Conservation (phyloP, 2,113 vertebrate genomes). For the Psephotus haematonotus region DNA sequence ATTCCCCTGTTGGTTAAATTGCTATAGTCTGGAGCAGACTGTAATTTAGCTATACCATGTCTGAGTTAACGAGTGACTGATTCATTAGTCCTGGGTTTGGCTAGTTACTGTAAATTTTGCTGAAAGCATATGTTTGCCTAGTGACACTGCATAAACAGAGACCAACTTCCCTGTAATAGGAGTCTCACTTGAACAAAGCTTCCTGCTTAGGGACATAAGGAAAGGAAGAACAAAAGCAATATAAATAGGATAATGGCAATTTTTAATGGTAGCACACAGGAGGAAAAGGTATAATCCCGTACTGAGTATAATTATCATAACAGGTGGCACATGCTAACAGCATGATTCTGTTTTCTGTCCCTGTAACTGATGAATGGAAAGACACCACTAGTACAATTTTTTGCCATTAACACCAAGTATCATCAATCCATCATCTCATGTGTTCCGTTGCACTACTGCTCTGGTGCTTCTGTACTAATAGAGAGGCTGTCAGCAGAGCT, state of each 20-base stretch:
- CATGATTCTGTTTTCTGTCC: background rate
- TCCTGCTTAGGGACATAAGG: background rate
- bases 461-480: background rate
- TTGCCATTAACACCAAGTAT: background rate
- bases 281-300: background rate
- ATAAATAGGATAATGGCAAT: background rate
- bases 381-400: background rate
- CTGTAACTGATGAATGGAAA: background rate
- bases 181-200: background rate
- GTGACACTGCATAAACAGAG: background rate
- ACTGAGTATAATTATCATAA: background rate
- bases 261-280: background rate
- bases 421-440: background rate
- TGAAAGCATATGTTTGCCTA: background rate
- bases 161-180: background rate
- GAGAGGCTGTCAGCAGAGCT: background rate
- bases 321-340: background rate
- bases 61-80: background rate
- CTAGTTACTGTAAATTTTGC: background rate
- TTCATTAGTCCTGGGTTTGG: background rate
- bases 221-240: background rate
- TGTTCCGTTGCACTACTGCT: background rate
- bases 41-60: background rate
- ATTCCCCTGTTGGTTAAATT: background rate
- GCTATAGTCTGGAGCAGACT: background rate